phyloP scores from a whole-genome alignment of 2,797 vertebrate species.

The Falco cherrug region DNA sequence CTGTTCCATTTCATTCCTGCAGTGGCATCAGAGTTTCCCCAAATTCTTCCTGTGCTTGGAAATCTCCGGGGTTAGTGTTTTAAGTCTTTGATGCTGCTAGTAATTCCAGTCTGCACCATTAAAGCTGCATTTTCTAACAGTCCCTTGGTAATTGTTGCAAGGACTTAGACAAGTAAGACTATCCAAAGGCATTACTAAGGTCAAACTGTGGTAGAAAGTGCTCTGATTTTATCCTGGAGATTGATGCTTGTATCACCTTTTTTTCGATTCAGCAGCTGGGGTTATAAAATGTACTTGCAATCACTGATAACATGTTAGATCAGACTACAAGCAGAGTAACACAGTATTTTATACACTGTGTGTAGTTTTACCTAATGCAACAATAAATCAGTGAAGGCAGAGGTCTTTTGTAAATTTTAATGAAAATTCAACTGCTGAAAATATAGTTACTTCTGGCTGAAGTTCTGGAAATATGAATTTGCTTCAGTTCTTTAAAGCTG shows the following conservation, averaged over 20 bases:
- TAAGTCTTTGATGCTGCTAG: conserved; percentile 61
- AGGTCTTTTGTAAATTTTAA: conserved; percentile 62
- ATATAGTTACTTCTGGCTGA: neutral
- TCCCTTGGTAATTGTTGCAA: conserved; percentile 76
- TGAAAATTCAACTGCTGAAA: conserved; percentile 32
- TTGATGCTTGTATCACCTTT: conserved; percentile 81
- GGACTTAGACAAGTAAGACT: conserved; percentile 74
- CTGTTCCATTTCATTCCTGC: neutral
- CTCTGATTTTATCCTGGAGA: conserved; percentile 84
- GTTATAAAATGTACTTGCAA: conserved; percentile 79
- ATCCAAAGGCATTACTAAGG: conserved; percentile 82
- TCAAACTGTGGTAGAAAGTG: conserved; percentile 73
- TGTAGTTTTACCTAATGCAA: conserved; percentile 69
- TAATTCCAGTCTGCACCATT: conserved; percentile 71
- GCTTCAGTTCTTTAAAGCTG: neutral
- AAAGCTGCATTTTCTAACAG: conserved; percentile 65
- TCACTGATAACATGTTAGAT: conserved; percentile 76
- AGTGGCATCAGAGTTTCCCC: neutral
- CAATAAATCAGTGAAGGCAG: conserved; percentile 73
- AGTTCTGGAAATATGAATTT: conserved; percentile 24
- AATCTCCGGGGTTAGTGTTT: neutral
- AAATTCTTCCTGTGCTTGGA: neutral
- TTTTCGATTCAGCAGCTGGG: conserved; percentile 73
- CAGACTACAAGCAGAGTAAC: conserved; percentile 49
- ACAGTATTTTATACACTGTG: conserved; percentile 68